These are phyloP conservation scores for Pseudotriccus pelzelni DNA, from an alignment of 2,797 vertebrate genomes.

Conservation along the genomic window DNA sequence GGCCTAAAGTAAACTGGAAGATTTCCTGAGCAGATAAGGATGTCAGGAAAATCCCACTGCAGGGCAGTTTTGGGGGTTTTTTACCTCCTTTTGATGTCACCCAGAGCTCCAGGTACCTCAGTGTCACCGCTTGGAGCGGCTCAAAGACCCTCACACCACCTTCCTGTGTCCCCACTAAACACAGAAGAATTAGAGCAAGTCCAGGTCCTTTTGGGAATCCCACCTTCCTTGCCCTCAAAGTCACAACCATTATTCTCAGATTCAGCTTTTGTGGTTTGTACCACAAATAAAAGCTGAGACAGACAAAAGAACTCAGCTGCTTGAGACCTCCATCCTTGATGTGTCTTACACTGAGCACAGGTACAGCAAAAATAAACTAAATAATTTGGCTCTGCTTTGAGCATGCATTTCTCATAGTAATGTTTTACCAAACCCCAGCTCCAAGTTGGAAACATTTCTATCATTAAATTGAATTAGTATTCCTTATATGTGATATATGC, in stretches of 20 bases:
- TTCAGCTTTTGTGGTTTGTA: not conserved
- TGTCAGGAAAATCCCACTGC: not conserved
- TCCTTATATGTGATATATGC: not conserved
- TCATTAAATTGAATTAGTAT: not conserved
- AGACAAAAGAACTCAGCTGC: too few relatives aligned
- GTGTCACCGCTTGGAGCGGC: not conserved
- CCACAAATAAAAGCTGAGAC: too few relatives aligned
- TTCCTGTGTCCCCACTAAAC: not conserved
- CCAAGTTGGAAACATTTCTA: not conserved
- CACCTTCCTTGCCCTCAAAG: not conserved
- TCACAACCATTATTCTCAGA: not conserved
- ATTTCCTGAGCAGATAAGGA: not conserved
- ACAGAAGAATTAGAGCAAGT: not conserved
- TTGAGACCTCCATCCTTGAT: not conserved
- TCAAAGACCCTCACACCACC: not conserved
- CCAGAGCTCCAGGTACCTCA: not conserved
- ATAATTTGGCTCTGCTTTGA: not conserved
- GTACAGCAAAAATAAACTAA: not conserved
- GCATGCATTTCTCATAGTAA: not conserved
- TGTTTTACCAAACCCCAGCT: not conserved
- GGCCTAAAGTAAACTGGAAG: not conserved
- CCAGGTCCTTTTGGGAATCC: not conserved
- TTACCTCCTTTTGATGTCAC: not conserved
- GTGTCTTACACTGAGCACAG: not conserved
- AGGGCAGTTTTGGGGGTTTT: not conserved